These are phyloP conservation scores for Anoplophora glabripennis DNA, from an alignment of 1,140 invertebrate genomes.

Conservation along the genomic window DNA sequence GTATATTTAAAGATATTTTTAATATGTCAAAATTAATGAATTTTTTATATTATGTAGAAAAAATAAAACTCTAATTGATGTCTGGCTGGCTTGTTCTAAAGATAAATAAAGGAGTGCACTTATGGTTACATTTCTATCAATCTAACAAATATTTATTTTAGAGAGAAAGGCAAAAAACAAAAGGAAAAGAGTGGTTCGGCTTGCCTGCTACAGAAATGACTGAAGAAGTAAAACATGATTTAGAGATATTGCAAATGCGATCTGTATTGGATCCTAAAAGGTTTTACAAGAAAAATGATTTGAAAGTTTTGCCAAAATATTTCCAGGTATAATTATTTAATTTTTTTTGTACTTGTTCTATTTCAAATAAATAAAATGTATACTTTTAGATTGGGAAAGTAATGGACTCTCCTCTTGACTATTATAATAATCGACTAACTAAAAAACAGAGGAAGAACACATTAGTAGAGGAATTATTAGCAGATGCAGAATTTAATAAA, in stretches of 20 bases:
- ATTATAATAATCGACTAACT: slow-evolving; percentile 72
- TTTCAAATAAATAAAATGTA: slow-evolving; percentile 3
- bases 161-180: slow-evolving; percentile 69
- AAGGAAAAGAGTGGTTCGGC: slow-evolving; percentile 84
- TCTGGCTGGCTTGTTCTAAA: slow-evolving; percentile 17
- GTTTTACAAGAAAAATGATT: slow-evolving; percentile 92
- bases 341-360: neutral
- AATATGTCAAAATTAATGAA: too few species aligned
- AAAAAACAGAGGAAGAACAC: slow-evolving; percentile 85
- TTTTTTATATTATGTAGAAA: too few species aligned
- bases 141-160: slow-evolving; percentile 35
- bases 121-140: neutral
- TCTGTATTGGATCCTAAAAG: slow-evolving; percentile 87
- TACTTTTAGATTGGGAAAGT: slow-evolving; percentile 67
- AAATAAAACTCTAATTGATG: too few species aligned
- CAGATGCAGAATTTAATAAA: slow-evolving; percentile 82
- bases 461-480: slow-evolving; percentile 88
- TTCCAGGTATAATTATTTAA: slow-evolving; percentile 66
- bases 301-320: slow-evolving; percentile 83
- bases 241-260: slow-evolving; percentile 88
- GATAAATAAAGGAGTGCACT: neutral
- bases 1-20: too few species aligned
- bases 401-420: slow-evolving; percentile 69
- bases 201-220: slow-evolving; percentile 84
- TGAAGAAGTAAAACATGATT: slow-evolving; percentile 80